Evolutionary conservation across 2,797 vertebrate genomes (phyloP), one percentile per base, ranked within the genome.

Genomic region (Botia kubotai): DNA sequence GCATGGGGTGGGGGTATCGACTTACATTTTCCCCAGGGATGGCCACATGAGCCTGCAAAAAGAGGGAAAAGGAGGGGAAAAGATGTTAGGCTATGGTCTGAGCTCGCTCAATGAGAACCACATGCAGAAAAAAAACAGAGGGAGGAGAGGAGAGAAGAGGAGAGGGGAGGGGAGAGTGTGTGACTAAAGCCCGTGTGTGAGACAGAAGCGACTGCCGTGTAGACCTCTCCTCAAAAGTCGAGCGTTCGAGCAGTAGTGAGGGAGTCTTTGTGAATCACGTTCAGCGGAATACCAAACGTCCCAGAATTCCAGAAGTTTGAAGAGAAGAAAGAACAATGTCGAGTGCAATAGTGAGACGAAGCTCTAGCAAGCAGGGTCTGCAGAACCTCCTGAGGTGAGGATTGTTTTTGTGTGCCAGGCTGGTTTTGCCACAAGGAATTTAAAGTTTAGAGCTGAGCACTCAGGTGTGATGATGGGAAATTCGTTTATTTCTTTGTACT

Each of bases 351-450:
- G 81, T 94, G 83, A 94, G 96, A 88, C 93, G 94, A 86, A 94
- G 93, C 85, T 95, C 95, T 88, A 95, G 95, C 91, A 96, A 93
- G 87, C 91, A 93, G 89, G 96, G 95, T 84, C 90, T 96, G 88
- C 95, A 97, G 67, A 95, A 93, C 86, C 96, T 96, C 75, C 90
- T 94, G 87, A 96, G 95, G 97, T 98, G 90, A 88, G 96, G 86
- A 80, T 3, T n/a, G 71, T 60, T 19, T 81, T 82, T 67, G 23
- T 50, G 57, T 81, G 3, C 4, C 19, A 71, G 50, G 33, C 66
- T 60, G 60, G 70, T 72, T 78, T 48, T 19, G 0, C 72, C 21
- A 53, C 0, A 69, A 60, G 66, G 33, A 50, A 5, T 55, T 71
- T 81, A 11, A 8, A 43, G 68, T 72, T 78, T 75, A 63, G 6